These are phyloP conservation scores for Eudasyphora cyanicolor DNA, from an alignment of 2,888 invertebrate genomes.

Conservation along the genomic window DNA sequence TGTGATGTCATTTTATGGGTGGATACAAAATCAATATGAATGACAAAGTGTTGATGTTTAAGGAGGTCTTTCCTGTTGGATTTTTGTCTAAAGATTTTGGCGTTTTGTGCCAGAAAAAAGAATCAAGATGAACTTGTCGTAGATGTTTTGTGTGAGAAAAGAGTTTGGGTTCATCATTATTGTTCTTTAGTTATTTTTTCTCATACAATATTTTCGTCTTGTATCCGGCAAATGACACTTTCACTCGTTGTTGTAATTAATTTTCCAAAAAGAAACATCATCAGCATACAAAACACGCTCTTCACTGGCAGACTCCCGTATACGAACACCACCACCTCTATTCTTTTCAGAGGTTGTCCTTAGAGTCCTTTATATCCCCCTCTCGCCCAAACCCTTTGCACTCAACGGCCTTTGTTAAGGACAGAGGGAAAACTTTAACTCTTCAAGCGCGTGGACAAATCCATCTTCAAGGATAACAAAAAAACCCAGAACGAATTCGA, in stretches of 20 bases:
- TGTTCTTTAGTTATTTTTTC: constrained; percentile 6
- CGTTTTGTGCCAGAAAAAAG: constrained; percentile 43
- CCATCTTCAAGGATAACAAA: constrained; percentile 60
- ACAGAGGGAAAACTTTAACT: constrained; percentile 32
- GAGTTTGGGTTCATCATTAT: neutral
- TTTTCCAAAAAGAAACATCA: constrained; percentile 70
- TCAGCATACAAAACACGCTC: constrained; percentile 62
- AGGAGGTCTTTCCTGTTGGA: constrained; percentile 4
- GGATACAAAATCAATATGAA: neutral
- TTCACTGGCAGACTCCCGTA: constrained; percentile 18
- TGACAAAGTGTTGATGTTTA: constrained; percentile 25
- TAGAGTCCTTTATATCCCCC: too few species aligned
- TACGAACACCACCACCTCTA: constrained; percentile 7
- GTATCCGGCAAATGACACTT: constrained; percentile 73
- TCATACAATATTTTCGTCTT: too few species aligned
- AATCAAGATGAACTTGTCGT: constrained; percentile 24
- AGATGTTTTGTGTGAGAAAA: constrained; percentile 31
- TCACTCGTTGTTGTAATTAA: constrained; percentile 75
- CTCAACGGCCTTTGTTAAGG: neutral
- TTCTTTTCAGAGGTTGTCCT: too few species aligned
- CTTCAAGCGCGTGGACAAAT: neutral
- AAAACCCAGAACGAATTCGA: constrained; percentile 75
- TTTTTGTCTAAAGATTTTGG: neutral
- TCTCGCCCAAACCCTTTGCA: too few species aligned
- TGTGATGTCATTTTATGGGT: neutral